Conservation (phyloP, 1,140 invertebrate genomes). For the Paralvinella palmiformis region DNA sequence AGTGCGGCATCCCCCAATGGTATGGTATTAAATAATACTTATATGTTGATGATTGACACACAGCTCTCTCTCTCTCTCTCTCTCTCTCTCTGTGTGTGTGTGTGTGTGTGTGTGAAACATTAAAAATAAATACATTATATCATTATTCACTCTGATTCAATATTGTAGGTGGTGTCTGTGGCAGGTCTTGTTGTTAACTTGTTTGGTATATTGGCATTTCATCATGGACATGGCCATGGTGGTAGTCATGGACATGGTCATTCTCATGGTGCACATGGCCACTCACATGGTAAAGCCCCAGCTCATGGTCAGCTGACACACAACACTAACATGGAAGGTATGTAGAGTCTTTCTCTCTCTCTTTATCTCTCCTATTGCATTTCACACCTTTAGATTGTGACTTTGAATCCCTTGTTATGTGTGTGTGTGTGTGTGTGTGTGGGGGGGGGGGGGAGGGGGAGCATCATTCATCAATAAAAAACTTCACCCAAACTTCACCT, state of each 20-base stretch:
- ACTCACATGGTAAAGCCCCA: conserved; percentile 43
- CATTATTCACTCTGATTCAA: too few relatives aligned
- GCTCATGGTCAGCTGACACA: conserved; percentile 42
- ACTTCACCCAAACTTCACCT: too few relatives aligned
- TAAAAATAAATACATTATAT: too few relatives aligned
- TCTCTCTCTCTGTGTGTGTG: too few relatives aligned
- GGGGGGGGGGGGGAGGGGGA: too few relatives aligned
- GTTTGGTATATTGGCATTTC: conserved; percentile 93
- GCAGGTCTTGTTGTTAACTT: conserved; percentile 89
- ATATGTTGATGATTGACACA: too few relatives aligned
- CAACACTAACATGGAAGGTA: conserved; percentile 61
- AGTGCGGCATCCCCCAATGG: too few relatives aligned
- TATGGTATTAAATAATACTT: too few relatives aligned
- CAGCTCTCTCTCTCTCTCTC: too few relatives aligned
- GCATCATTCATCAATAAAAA: too few relatives aligned
- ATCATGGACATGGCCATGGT: conserved; percentile 62
- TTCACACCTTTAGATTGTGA: neutral
- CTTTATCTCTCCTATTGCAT: conserved; percentile 21
- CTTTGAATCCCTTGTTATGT: neutral
- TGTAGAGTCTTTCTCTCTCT: conserved; percentile 35
- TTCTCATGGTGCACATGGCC: conserved; percentile 49
- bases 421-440: neutral
- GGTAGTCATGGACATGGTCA: conserved; percentile 50
- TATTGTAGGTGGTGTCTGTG: conserved; percentile 71
- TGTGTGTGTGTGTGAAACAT: too few relatives aligned